Percentiles rank a stretch among this genome's conserved stretches.
Evolutionary conservation across 35 echinoderm and acorn worm species (phyloP).

Genomic region (Ophioderma brevispina): DNA sequence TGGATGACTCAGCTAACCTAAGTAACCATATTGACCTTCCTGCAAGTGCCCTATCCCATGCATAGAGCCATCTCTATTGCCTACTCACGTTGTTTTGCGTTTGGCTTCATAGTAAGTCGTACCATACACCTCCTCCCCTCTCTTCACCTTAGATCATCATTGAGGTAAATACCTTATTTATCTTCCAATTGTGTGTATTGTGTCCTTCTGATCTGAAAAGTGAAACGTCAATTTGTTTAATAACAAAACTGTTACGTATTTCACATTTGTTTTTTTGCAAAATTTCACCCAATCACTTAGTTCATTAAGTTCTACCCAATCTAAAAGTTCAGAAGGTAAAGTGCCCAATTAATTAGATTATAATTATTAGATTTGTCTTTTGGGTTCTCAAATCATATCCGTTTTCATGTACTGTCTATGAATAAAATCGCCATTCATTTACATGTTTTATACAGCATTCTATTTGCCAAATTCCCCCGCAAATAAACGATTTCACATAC

Average conservation of each 20-base stretch:
- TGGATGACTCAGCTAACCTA: background rate
- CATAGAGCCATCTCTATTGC: background rate
- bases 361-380: too few species aligned
- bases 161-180: conserved; percentile 92
- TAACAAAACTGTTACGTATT: too few species aligned
- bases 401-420: too few species aligned
- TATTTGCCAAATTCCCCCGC: too few species aligned
- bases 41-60: background rate
- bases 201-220: conserved; percentile 65
- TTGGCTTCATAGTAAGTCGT: conserved; percentile 89
- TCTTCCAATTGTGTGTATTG: conserved; percentile 99
- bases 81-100: conserved; percentile 89
- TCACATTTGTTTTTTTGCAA: too few species aligned
- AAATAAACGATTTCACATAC: too few species aligned
- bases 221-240: too few species aligned
- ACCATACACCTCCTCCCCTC: conserved; percentile 92
- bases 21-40: background rate
- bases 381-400: too few species aligned
- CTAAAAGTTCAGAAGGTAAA: too few species aligned
- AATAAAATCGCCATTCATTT: too few species aligned
- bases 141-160: conserved; percentile 93
- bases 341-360: too few species aligned
- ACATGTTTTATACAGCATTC: too few species aligned
- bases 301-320: background rate
- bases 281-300: background rate